Evolutionary conservation across 2,888 invertebrate genomes (phyloP), one percentile per base, ranked within the genome.

Genomic region (Pseudococcus viburni): DNA sequence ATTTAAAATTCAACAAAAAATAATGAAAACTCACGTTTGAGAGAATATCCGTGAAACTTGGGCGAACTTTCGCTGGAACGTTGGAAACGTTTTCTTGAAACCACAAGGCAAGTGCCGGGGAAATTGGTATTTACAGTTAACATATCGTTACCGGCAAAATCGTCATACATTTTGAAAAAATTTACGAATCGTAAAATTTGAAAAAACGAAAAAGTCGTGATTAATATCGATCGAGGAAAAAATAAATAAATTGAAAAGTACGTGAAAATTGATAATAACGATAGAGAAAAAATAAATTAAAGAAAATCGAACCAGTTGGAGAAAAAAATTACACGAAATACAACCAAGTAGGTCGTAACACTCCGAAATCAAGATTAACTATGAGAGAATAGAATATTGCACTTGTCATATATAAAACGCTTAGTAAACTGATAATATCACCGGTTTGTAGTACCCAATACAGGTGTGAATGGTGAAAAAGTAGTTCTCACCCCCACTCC

Each of bases 401-500:
- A 83, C 80, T 83, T 83, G 80, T 83, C 80, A 46, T 83, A 46
- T 83, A 33, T 83, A 83, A 83, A 83, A 83, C 80, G 77, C 77
- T 73, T 77, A 33, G 12, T 39, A 19, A 83, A 83, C 80, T 83
- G 80, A 83, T 83, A 83, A 83, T 46, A 83, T 83, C 80, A 83
- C 80, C 80, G 80, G 80, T 83, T 83, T 46, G 19, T 83, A 83
- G 39, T 83, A 42, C 46, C 73, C 46, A 46, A 80, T 64, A 85
- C 85, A 85, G 85, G 85, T 85, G 85, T 64, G 85, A 85, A 85
- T 39, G 39, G 85, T 85, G 42, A 64, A 55, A 48, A 19, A 85
- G 85, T n/a, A 64, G 26, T 42, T 85, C 55, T 59, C 55, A 64
- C 85, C 85, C 85, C 85, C 85, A 64, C 85, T 55, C 85, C 64